Evolutionary conservation across 2,797 vertebrate species (phyloP), one percentile per base, ranked within the genome.

Genomic region (Pyrocephalus nanus): DNA sequence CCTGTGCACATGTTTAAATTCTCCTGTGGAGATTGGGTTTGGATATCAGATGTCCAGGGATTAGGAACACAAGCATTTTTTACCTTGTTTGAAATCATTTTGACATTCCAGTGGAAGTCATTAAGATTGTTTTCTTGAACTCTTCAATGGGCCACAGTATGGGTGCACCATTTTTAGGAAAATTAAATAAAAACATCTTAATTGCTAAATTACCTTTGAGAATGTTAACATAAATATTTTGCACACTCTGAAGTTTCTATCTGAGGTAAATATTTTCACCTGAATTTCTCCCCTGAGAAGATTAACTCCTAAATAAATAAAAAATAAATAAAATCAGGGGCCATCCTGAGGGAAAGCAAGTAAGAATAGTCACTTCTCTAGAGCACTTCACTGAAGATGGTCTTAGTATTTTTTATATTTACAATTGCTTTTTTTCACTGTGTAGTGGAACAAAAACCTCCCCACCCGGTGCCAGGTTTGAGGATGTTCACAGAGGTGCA

Each of bases 1-100:
- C 83, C 40, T 77, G 15, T 73, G 65, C 86, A 94, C 53, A 34
- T 86, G 92, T 84, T 96, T 95, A 80, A 64, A 53, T 88, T 90
- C 84, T 92, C 96, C 94, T 2, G 12, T 27, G 27, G 92, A 84
- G 91, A 95, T 61, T 54, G 65, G 29, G 36, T 91, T 78, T 66
- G 74, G 47, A 90, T 84, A 89, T 88, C 75, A 88, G 88, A 75
- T 86, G 85, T 85, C 48, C 12, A 5, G 27, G 57, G 86, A 93
- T 96, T 95, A 86, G 62, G 67, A 80, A 18, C 53, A 51, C 21
- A 51, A 86, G 69, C 67, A 51, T 8, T 2, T 65, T 88, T 76
- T 69, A 69, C 67, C 50, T 84, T 57, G 27, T 47, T 90, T 85
- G 85, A 96, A 94, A 90, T 85, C 10, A 76, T 86, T 86, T 84